Evolutionary conservation across 1,140 invertebrate genomes (phyloP).

Genomic region (Leucophenga varia): DNA sequence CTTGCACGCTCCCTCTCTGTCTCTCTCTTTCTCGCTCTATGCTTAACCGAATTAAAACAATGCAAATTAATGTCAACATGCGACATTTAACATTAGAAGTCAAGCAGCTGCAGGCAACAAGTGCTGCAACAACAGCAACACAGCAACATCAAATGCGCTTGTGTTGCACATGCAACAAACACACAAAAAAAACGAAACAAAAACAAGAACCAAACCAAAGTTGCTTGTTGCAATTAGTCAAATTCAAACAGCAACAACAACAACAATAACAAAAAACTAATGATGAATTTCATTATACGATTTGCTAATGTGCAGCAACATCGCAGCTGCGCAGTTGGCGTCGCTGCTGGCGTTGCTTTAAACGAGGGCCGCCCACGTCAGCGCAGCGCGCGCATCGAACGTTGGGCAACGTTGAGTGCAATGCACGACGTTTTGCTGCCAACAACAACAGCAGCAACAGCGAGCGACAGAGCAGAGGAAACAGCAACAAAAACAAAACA

Average conservation of each 20-base stretch:
- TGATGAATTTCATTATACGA: too few species aligned
- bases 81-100: conserved; percentile 36
- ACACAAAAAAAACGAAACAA: conserved; percentile 5
- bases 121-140: conserved; percentile 17
- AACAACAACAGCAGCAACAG: conserved; percentile 9
- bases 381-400: too few species aligned
- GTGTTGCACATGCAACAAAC: conserved; percentile 19
- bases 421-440: conserved; percentile 29
- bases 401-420: too few species aligned
- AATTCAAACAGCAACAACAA: conserved; percentile 30
- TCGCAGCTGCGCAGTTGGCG: not conserved
- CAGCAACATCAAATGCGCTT: conserved; percentile 32
- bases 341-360: not conserved
- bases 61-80: conserved; percentile 47
- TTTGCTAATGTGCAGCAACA: conserved; percentile 26
- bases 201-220: not conserved
- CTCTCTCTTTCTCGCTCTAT: too few species aligned
- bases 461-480: conserved; percentile 9
- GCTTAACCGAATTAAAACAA: conserved; percentile 30
- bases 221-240: conserved; percentile 39
- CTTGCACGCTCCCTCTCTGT: too few species aligned
- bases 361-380: too few species aligned
- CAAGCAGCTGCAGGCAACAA: conserved; percentile 27
- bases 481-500: conserved; percentile 16
- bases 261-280: too few species aligned